Evolutionary conservation across 23 tunicate species (phyloP).

Genomic region (Clavelina lepadiformis): DNA sequence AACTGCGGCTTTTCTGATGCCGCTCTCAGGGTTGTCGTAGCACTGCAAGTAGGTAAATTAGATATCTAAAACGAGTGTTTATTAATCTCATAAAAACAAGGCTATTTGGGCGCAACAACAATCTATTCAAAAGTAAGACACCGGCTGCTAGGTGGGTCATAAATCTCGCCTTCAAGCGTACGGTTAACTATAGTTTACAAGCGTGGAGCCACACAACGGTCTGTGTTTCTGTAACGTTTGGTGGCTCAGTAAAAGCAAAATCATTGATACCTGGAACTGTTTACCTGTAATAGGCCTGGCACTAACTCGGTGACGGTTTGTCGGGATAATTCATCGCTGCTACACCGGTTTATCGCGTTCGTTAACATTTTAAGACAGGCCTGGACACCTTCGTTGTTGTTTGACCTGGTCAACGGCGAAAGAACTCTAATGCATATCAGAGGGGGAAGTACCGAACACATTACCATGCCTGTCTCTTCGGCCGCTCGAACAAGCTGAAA

Average conservation of each 20-base stretch:
- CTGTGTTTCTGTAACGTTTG: too few species aligned
- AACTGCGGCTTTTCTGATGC: conserved; percentile 79
- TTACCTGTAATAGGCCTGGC: conserved; percentile 66
- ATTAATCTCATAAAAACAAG: too few species aligned
- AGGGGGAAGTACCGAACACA: conserved; percentile 58
- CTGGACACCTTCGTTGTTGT: conserved; percentile 22
- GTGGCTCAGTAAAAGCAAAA: too few species aligned
- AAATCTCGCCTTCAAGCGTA: too few species aligned
- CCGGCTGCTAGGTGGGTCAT: too few species aligned
- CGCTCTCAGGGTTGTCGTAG: conserved; percentile 77
- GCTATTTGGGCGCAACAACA: too few species aligned
- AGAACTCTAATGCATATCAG: conserved; percentile 54
- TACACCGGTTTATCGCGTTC: conserved; percentile 59
- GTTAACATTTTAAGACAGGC: conserved; percentile 77
- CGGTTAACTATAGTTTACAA: too few species aligned
- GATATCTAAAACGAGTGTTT: too few species aligned
- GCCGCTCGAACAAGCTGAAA: conserved; percentile 71
- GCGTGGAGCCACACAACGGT: too few species aligned
- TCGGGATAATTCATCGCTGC: conserved; percentile 39
- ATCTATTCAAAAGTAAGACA: too few species aligned
- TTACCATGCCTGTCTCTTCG: conserved; percentile 52
- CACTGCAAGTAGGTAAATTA: too few species aligned
- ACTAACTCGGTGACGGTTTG: conserved; percentile 43
- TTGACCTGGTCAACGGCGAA: conserved; percentile 32
- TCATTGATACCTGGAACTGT: too few species aligned